Conservation (phyloP, 2,113 vertebrate genomes). For the Empidonax traillii region DNA sequence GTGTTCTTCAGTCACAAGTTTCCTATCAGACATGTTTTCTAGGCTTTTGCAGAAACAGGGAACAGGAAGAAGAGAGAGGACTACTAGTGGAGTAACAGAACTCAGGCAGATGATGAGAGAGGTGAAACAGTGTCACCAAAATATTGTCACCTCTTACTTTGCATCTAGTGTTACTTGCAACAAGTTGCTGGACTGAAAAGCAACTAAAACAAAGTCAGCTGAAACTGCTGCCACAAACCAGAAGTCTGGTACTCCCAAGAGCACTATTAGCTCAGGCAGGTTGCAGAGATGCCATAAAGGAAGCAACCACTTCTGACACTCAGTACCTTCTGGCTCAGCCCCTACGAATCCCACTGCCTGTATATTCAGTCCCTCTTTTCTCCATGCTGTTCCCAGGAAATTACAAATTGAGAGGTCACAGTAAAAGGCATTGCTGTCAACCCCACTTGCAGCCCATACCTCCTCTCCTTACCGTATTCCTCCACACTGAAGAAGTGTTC, state of each 20-base stretch:
- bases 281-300: neutral
- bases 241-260: neutral
- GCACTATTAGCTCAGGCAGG: neutral
- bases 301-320: neutral
- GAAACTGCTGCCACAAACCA: neutral
- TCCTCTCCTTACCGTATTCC: constrained; percentile 72
- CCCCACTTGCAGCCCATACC: neutral
- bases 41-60: neutral
- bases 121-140: neutral
- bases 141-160: neutral
- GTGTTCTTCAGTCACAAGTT: neutral
- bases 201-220: neutral
- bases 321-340: neutral
- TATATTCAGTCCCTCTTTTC: neutral
- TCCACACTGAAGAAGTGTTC: constrained; percentile 65
- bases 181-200: neutral
- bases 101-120: neutral
- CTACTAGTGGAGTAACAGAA: neutral
- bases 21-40: neutral
- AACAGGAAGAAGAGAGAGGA: neutral
- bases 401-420: fast-evolving
- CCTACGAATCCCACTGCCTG: neutral
- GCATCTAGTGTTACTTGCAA: neutral
- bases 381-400: neutral
- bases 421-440: neutral